Base-by-base conservation (phyloP, 1,140 invertebrate genomes). In the Battus philenor region DNA sequence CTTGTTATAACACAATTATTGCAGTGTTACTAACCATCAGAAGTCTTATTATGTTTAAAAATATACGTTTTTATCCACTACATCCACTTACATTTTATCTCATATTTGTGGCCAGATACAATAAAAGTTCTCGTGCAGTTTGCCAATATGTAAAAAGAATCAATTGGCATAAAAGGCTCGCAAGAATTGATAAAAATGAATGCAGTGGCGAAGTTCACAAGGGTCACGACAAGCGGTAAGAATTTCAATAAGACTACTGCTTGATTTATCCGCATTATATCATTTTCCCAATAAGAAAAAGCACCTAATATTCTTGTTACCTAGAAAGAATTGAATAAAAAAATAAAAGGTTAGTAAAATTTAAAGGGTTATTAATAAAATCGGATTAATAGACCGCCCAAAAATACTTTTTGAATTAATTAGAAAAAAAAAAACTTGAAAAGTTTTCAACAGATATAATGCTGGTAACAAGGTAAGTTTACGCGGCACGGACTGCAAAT, bases 221-320 rank as follows among this genome's bases (percentile, higher is more conserved):
- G 22, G 0, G 70, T 68, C 4, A 80, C 12, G 5, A 68, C 76
- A 10, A 77, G 52, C 0, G 80, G 80, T 5, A 84, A 54, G 33
- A 71, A 79, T 50, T 82, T 84, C 0, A 82, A 26, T 1, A 84
- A 46, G 0, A 80, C 59, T 1, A 79, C 61, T 2, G 55, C 56
- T 34, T 68, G 59, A 47, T 73, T 80, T 5, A 72, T 55, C 22
- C 56, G 62, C 73, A 84, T 77, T 61, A 84, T 79, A 44, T 84
- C 65, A 24, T 59, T 54, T 31, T 81, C 77, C 70, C 74, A 81
- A 44, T 68, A 80, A 2, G 59, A 48, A 39, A 81, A 76, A 5
- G 77, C 63, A 7, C 71, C 63, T 1, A 59, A 77, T 46, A 84
- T 68, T 56, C 80, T 72, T 2, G 67, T 62, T 26, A 81, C 65